Base-by-base conservation (phyloP, 2,113 vertebrate genomes). In the Rhabdornis inornatus region DNA sequence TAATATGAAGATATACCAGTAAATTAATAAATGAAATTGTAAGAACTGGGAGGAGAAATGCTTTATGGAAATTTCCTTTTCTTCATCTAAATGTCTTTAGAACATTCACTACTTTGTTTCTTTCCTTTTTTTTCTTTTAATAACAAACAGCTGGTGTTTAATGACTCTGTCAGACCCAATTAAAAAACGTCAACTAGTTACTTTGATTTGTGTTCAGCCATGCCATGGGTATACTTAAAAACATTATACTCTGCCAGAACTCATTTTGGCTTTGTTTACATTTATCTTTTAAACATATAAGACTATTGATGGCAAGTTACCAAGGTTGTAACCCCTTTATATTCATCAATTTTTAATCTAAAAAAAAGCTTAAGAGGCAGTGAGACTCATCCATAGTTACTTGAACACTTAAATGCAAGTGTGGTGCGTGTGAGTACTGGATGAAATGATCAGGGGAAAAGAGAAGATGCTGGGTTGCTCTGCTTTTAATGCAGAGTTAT, bases 91-190 rank as follows among this genome's bases (percentile, higher is more conserved):
- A 92, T 60, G 93, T 72, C 94, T 93, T 97, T 83, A 90, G 60
- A 91, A 87, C 53, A 71, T 60, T 93, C 72, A 80, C 53, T 96
- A 90, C 85, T 95, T 96, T 94, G 78, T 96, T 87, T 87, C 84
- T 60, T 77, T 86, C 42, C 12, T 40, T 40, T 39, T 81, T 59
- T 85, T 50, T 52, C 15, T 86, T 87, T 87, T 61, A 69, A 78
- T 78, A 87, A 98, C 98, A 98, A 99, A 98, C 99, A 99, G 99
- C 99, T 99, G 99, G 99, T 98, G 97, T 99, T 99, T 99, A 99
- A 99, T 98, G 98, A 98, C 99, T 99, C 98, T 97, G 98, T 99
- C 99, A 98, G 98, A 99, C 98, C 98, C 99, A 99, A 99, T 99
- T 99, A 99, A 99, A 99, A 98, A 98, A 98, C 98, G 98, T 99